Evolutionary conservation across 2,113 vertebrate species (phyloP), one percentile per base, ranked within the genome.

Genomic region (Egretta garzetta): DNA sequence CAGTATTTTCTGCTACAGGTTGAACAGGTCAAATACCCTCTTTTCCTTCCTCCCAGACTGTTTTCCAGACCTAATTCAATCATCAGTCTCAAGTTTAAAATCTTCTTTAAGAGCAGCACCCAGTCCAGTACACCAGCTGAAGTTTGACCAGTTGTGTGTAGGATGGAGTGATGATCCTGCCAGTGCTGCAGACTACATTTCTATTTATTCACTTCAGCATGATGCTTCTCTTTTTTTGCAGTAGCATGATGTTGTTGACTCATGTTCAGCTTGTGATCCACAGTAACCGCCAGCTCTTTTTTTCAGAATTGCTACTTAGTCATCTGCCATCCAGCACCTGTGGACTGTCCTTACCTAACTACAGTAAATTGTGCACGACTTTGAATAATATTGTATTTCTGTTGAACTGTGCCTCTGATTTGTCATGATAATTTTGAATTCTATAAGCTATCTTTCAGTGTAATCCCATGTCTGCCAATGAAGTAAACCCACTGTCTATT

Each of bases 191-290:
- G 52, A 64, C 17, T 74, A 30, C 33, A 37, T 75, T 96, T 85
- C 77, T 96, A 85, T 93, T 97, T 96, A 95, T 96, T 75, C 58
- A 68, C 49, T n/a, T 93, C 70, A 72, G 23, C 56, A 33, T 64
- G 84, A 86, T 76, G 45, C 55, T 93, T 79, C 70, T 79, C 12
- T 85, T 56, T 77, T 41, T 96, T 75, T 95, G 32, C 58, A 80
- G 89, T 53, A 82, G 49, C 77, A 32, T 91, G 84, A 95, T 95
- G 90, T 59, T 95, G 66, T 93, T 97, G 94, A 95, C 80, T 97
- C 93, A 96, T 96, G 9, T 84, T 89, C 18, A 66, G 73, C 95
- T 94, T 95, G 96, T 95, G 93, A 95, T 96, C 89, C 10, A 13
- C 37, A 80, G 80, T 45, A 91, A 80, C 52, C 33, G 53, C 56